Evolutionary conservation across 1,140 invertebrate species (phyloP), one percentile per base, ranked within the genome.

Genomic region (Bombus consobrinus): DNA sequence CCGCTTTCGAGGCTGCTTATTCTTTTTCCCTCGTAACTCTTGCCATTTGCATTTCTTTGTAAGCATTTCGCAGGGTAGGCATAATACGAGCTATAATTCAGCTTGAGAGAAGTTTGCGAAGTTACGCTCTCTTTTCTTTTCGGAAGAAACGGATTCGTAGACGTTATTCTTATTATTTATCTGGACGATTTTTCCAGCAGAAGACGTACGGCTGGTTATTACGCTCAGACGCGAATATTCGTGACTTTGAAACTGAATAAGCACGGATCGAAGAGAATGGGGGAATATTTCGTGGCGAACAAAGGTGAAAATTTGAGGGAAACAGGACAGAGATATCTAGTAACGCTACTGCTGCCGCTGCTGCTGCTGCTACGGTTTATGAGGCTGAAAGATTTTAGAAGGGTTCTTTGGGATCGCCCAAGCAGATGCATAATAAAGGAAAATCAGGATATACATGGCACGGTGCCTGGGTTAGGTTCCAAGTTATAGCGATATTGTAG

Each of bases 161-260:
- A 62, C 66, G 43, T 75, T 82, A 74, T 89, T 73, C n/a, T 90
- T 83, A 73, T 88, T 90, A 86, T 90, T 90, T 90, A 81, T 90
- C 66, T 62, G 53, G 25, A 34, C 86, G 71, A 90, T 83, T 90
- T 90, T 88, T 90, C 82, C n/a, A 62, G 12, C 53, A 22, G 53
- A 74, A 73, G 73, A 89, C 62, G 74, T 75, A 85, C 47, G 75
- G 37, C 22, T 43, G n/a, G 47, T 66, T 88, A 88, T 90, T 88
- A 82, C 75, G 71, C 73, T 77, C 88, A 88, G 86, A 83, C 69
- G 82, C 64, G 72, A 84, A 84, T 90, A 89, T 81, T 87, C 73
- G 81, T 84, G 88, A 90, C 85, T 90, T 89, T 83, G 85, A 87
- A 81, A 89, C 73, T 87, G 88, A 69, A 78, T 83, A 81, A 89